phyloP scores from a whole-genome alignment of 2,113 vertebrate species.

The Anoplopoma fimbria region DNA sequence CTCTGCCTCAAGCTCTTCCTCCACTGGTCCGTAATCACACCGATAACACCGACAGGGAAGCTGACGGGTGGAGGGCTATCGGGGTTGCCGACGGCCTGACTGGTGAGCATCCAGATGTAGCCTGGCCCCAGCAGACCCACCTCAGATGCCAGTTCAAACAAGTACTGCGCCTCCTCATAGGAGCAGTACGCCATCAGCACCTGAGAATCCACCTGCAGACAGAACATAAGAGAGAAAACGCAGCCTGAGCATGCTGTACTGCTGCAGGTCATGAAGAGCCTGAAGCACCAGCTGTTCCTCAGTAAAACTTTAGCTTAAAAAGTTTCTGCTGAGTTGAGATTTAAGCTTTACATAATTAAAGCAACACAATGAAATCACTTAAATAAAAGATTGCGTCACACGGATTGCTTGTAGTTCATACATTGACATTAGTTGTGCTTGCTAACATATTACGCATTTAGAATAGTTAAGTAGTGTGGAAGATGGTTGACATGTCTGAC shows the following conservation, averaged over 20 bases:
- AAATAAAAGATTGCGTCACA: background rate
- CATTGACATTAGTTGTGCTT: background rate
- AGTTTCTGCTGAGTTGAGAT: background rate
- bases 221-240: conserved; percentile 1
- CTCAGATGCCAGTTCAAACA: conserved; percentile 90
- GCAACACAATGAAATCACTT: background rate
- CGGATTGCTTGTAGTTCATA: background rate
- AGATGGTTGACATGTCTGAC: too few species aligned
- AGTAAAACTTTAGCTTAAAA: background rate
- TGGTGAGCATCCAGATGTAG: conserved; percentile 96
- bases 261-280: background rate
- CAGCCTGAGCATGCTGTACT: background rate
- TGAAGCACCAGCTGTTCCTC: background rate
- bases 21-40: conserved; percentile 95
- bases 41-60: conserved; percentile 95
- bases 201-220: conserved; percentile 87
- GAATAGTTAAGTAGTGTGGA: background rate
- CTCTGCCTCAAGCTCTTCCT: conserved; percentile 93
- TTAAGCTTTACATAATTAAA: background rate
- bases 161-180: conserved; percentile 91
- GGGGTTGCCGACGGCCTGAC: conserved; percentile 91
- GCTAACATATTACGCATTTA: background rate
- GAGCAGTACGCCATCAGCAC: conserved; percentile 96
- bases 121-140: conserved; percentile 93
- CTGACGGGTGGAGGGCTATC: conserved; percentile 86